A percentile compares a stretch with the other conserved stretches of the same genome.
These are phyloP conservation scores for Sepioteuthis lessoniana DNA, from an alignment of 2,888 invertebrate species.

Conservation along the genomic window DNA sequence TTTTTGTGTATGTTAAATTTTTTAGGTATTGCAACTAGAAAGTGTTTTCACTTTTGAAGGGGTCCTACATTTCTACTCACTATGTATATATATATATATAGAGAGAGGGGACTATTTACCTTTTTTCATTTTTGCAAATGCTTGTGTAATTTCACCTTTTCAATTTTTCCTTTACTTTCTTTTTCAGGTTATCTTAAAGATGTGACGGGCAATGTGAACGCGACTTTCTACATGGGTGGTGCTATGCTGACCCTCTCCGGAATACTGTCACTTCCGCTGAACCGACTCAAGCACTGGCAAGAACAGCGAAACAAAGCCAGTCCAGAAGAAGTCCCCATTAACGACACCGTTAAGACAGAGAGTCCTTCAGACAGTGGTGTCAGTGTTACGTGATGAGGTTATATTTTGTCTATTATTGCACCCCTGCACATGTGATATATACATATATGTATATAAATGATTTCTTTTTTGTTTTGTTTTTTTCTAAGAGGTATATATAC, in stretches of 20 bases:
- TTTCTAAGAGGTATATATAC: background rate
- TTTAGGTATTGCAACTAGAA: no score
- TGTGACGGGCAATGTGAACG: slow-evolving; percentile 56
- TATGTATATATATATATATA: no score
- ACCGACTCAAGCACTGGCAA: slow-evolving; percentile 57
- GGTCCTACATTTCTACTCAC: no score
- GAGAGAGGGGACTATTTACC: no score
- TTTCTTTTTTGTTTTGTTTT: background rate
- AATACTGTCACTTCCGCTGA: slow-evolving; percentile 60
- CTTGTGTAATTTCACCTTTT: no score
- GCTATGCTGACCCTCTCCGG: slow-evolving; percentile 60
- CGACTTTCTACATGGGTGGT: slow-evolving; percentile 65
- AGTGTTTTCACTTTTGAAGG: no score
- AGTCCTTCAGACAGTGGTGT: slow-evolving; percentile 47
- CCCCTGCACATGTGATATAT: background rate
- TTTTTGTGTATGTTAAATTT: no score
- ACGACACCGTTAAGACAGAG: slow-evolving; percentile 24
- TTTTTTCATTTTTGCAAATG: no score
- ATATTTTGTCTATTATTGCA: background rate
- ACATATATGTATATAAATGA: slow-evolving; percentile 39
- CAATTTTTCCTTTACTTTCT: background rate
- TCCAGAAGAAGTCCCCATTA: slow-evolving; percentile 48
- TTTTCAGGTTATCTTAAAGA: slow-evolving; percentile 56
- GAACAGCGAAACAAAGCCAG: slow-evolving; percentile 35
- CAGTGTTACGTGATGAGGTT: slow-evolving; percentile 42